Base-by-base conservation (phyloP, 2,797 vertebrate species). In the Sarcoramphus papa region DNA sequence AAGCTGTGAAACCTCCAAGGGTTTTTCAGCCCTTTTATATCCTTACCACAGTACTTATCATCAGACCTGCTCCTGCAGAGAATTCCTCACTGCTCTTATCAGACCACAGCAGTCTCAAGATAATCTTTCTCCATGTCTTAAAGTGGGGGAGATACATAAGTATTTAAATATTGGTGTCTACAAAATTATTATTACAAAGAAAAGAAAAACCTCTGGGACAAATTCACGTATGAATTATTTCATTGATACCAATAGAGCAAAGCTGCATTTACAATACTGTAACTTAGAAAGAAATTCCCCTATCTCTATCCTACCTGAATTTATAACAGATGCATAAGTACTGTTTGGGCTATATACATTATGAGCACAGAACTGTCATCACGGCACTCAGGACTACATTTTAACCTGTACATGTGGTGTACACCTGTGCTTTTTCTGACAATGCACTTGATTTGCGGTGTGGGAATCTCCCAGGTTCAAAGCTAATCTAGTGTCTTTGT, bases 401-500 rank as follows among this genome's bases (percentile, higher is more conserved):
- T 95, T 85, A 88, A 95, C 96, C 91, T 94, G 73, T 93, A 91
- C 95, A 97, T 97, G 92, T 97, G 96, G 87, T 75, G 76, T 80
- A 90, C 97, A 97, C 95, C 95, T 97, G 97, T 93, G 88, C 30
- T 85, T 93, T 87, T 85, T 84, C 83, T 96, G 93, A 92, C 92
- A 96, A 65, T 31, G 53, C 23, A 10, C 53, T 96, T 96, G 92
- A 96, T 97, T 95, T 97, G 95, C 24, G 24, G 83, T 78, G 96
- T 97, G 96, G 88, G 85, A 95, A 95, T 72, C 78, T 93, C 69
- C 64, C 45, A 77, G 75, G 73, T 96, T 97, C 96, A 97, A 97
- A 97, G 95, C 92, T 94, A 95, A 90, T 92, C 84, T 92, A 81
- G 31, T 73, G 57, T 81, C 88, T 94, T 96, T 95, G 80, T 87